Evolutionary conservation across 2,113 vertebrate genomes (phyloP).

Genomic region (Scophthalmus maximus): DNA sequence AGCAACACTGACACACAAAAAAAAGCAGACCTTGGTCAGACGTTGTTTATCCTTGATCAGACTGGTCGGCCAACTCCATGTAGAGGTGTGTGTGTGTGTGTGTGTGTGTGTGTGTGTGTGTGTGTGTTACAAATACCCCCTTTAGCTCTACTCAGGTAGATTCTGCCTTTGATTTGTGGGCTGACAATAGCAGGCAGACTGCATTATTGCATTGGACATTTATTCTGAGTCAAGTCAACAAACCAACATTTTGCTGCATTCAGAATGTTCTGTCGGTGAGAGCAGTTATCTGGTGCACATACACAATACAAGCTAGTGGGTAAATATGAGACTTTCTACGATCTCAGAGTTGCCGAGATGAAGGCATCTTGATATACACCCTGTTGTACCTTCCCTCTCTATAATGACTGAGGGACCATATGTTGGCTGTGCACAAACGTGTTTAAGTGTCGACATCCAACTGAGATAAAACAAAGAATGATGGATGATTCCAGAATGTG

Average conservation of each 20-base stretch:
- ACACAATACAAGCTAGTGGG: background rate
- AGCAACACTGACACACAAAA: background rate
- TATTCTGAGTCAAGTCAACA: background rate
- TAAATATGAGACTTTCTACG: background rate
- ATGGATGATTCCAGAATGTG: no score
- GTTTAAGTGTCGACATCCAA: background rate
- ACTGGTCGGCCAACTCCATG: no score
- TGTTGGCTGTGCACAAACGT: background rate
- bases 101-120: background rate
- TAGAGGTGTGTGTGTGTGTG: no score
- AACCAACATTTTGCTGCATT: background rate
- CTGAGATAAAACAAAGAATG: background rate
- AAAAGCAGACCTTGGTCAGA: background rate
- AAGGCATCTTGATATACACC: background rate
- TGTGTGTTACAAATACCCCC: background rate
- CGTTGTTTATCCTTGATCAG: background rate
- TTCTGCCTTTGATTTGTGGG: slow-evolving; percentile 3
- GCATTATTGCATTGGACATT: background rate
- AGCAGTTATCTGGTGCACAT: background rate
- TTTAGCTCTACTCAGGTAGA: background rate
- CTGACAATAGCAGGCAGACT: slow-evolving; percentile 5
- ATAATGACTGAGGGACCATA: background rate
- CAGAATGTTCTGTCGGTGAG: background rate
- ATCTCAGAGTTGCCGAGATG: background rate
- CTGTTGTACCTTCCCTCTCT: background rate